Evolutionary conservation across 1,140 invertebrate species (phyloP), one percentile per base, ranked within the genome.

Genomic region (Anastrepha ludens): DNA sequence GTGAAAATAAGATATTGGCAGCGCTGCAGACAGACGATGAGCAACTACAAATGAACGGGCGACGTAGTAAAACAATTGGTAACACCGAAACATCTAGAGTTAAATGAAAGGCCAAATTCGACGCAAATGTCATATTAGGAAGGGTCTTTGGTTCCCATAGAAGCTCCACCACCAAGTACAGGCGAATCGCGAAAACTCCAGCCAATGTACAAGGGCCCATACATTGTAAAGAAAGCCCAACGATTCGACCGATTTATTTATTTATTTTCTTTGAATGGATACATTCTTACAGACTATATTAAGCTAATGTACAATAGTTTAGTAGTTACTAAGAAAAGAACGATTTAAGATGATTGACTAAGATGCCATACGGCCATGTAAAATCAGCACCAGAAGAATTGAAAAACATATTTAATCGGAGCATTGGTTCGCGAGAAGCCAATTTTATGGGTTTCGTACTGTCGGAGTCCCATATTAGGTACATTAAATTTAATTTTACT

Each of bases 151-250:
- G 88, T 92, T 0, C 87, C 90, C 62, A 88, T 91, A 15, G 87
- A 89, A 86, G 89, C 90, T 47, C 86, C 87, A 15, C 87, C 88
- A 13, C 87, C 81, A 17, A 89, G 88, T 15, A 87, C 88, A 13
- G 90, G 90, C 50, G 88, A 87, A 29, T 88, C 86, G 20, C 85
- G 86, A 81, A 92, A 92, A 87, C 74, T 90, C 4, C 87, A 89
- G 17, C 89, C 89, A 11, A 88, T 89, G 87, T 91, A 88, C 65
- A 87, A 88, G 58, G 90, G 90, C 0, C 90, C 90, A 5, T 92
- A 90, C 55, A 44, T 62, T 58, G 87, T 91, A n/a, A 86, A 55
- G 20, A 74, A 74, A 47, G 87, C 78, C 11, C 17, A 87, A 4
- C 15, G 87, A 11, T 87, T 89, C 81, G 87, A 89, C 85, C 87